phyloP scores from a whole-genome alignment of 23 tunicate genomes.

The Oikopleura vanhoeffeni region DNA sequence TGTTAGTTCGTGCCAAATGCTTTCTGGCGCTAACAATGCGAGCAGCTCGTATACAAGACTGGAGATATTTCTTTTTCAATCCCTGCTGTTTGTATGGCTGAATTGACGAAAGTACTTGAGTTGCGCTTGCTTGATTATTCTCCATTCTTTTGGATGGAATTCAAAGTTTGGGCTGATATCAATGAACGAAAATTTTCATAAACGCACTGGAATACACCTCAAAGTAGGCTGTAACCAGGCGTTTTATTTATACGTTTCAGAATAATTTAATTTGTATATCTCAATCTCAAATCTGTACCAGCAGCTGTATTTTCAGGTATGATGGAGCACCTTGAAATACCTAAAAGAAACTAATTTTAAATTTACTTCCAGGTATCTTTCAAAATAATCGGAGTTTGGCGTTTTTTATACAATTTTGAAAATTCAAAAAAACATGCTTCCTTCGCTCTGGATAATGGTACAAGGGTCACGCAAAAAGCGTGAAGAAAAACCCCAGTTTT shows the following conservation, averaged over 20 bases:
- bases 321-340: too few species aligned
- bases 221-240: conserved; percentile 45
- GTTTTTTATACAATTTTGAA: too few species aligned
- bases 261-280: conserved; percentile 68
- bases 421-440: too few species aligned
- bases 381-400: too few species aligned
- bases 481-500: too few species aligned
- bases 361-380: too few species aligned
- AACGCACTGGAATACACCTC: conserved; percentile 48
- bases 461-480: neutral
- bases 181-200: conserved; percentile 31
- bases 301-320: conserved; percentile 70
- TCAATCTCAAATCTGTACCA: conserved; percentile 69
- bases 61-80: conserved; percentile 49
- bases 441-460: too few species aligned
- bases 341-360: too few species aligned
- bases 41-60: conserved; percentile 49
- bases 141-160: conserved; percentile 28
- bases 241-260: conserved; percentile 69
- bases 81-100: conserved; percentile 56
- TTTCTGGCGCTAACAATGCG: conserved; percentile 56
- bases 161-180: conserved; percentile 17
- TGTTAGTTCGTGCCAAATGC: conserved; percentile 51
- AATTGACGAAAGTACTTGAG: conserved; percentile 32
- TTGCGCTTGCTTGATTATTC: conserved; percentile 32